Conservation (phyloP, 2,888 invertebrate genomes). For the Noctua comes region DNA sequence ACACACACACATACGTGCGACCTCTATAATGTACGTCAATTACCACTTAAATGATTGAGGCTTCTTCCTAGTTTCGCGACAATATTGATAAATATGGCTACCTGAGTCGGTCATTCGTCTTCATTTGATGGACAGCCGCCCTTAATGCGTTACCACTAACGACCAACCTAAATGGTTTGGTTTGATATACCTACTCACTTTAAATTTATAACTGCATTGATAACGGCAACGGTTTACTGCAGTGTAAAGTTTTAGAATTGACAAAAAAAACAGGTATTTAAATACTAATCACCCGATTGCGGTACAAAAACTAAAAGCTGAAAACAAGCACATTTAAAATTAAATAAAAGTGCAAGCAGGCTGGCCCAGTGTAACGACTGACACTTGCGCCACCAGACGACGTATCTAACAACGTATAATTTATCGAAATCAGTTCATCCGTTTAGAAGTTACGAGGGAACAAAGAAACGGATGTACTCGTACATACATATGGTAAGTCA, state of each 20-base stretch:
- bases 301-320: neutral
- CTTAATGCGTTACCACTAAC: conserved; percentile 61
- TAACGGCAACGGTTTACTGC: conserved; percentile 27
- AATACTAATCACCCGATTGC: neutral
- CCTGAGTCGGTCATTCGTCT: conserved; percentile 57
- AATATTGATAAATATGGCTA: conserved; percentile 59
- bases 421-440: neutral
- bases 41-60: conserved; percentile 53
- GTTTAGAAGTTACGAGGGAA: neutral
- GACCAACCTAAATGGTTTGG: conserved; percentile 45
- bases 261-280: neutral
- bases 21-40: conserved; percentile 46
- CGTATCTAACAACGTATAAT: neutral
- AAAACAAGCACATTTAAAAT: neutral
- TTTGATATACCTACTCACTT: conserved; percentile 46
- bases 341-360: neutral
- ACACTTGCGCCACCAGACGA: neutral
- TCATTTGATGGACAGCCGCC: conserved; percentile 61
- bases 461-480: neutral
- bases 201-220: conserved; percentile 37
- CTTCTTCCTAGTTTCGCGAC: conserved; percentile 52
- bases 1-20: conserved; percentile 5
- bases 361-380: neutral
- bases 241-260: neutral
- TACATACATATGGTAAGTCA: neutral